Evolutionary conservation across 92 coral and sea anemone species (phyloP), one percentile per base, ranked within the genome.

Genomic region (Blastomussa wellsi): DNA sequence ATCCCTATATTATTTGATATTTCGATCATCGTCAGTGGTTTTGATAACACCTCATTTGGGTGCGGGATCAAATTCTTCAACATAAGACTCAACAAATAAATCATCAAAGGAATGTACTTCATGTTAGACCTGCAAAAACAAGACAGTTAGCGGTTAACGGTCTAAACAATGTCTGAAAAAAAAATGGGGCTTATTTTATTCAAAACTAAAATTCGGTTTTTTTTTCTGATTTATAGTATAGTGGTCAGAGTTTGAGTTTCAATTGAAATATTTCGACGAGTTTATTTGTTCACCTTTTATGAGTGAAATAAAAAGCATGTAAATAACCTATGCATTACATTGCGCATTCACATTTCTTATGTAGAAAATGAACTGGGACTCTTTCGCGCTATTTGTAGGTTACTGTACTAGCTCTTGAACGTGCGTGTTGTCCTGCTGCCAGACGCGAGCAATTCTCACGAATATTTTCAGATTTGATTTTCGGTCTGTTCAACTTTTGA

Each of bases 41-140:
- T 28, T 62, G 59, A 60, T 59, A 79, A 49, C 66, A 60, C 13
- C 55, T 26, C 62, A 5, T 29, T 41, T 3, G 26, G 57, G 44
- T 28, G 16, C 5, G 53, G 32, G 20, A 42, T 64, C 59, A 35
- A 24, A 35, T 78, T 78, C 15, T 78, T 24, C 17, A 3, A 13
- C 6, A 26, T 37, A 78, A 60, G 24, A 51, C 6, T 60, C 53
- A 38, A 8, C 28, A 79, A 65, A 67, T 41, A 79, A 79, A 79
- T 79, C 41, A 79, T 39, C 83, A 9, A 35, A 79, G 72, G 72
- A 79, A 60, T 62, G 82, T 28, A 24, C 14, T 41, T 42, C 59
- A 79, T 62, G 37, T 41, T 31, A 5, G 62, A 55, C 36, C 48
- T 64, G 52, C 17, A 31, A 41, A 79, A 65, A 64, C 74, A 65